Evolutionary conservation across 2,113 vertebrate species (phyloP).

Genomic region (Ptilorrhoa leucosticta): DNA sequence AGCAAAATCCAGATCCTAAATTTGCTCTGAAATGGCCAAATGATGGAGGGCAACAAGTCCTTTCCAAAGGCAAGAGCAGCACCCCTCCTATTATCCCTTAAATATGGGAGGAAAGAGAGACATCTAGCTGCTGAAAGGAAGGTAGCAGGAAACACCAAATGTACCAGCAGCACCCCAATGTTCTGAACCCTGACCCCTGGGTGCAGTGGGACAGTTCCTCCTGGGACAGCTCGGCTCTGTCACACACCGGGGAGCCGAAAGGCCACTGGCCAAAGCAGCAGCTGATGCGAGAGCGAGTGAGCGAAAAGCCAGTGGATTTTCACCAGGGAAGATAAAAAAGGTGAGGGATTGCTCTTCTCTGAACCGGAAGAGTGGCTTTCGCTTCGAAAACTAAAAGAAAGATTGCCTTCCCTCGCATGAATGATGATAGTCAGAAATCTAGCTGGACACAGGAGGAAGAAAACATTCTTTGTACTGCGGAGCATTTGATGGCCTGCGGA

Average conservation of each 20-base stretch:
- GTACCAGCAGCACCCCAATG: background rate
- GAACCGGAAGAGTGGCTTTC: background rate
- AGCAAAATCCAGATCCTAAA: slow-evolving; percentile 4
- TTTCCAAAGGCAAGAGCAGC: slow-evolving; percentile 6
- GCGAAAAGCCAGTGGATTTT: background rate
- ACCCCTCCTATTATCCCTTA: background rate
- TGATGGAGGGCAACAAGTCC: slow-evolving; percentile 11
- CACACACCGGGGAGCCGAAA: background rate
- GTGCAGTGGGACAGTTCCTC: rapidly evolving
- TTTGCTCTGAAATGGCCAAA: slow-evolving; percentile 36
- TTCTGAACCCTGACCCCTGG: background rate
- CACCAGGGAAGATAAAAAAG: background rate
- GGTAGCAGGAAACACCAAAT: background rate
- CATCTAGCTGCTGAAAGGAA: slow-evolving; percentile 44
- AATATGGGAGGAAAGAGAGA: slow-evolving; percentile 31
- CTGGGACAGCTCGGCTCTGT: background rate
- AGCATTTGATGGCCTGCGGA: background rate
- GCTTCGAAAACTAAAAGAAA: background rate
- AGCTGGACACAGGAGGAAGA: background rate
- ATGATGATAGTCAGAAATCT: background rate
- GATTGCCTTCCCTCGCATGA: slow-evolving; percentile 8
- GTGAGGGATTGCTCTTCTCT: background rate
- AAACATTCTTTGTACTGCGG: background rate
- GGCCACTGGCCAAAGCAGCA: background rate
- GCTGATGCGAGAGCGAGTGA: background rate